These are phyloP conservation scores for Chelonus insularis DNA, from an alignment of 1,140 invertebrate genomes.

Conservation along the genomic window DNA sequence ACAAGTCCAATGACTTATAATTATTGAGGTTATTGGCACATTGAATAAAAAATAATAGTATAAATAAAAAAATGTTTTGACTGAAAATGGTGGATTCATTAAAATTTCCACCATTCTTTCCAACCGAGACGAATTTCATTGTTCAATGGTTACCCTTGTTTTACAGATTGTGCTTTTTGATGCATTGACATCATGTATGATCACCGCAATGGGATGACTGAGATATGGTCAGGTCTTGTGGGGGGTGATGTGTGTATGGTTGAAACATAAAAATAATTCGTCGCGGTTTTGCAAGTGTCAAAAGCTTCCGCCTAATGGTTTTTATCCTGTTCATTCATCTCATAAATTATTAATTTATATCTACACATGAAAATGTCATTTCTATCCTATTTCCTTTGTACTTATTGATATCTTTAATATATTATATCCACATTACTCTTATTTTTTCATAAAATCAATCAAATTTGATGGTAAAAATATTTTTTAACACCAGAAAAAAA, in stretches of 20 bases:
- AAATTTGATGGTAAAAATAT: no score
- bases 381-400: neutral
- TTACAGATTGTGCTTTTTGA: neutral
- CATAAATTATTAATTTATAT: slow-evolving; percentile 40
- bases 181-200: neutral
- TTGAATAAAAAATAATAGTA: neutral
- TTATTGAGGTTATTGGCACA: no score
- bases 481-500: no score
- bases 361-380: slow-evolving; percentile 13
- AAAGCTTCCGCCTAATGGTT: slow-evolving; percentile 50
- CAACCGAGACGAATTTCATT: slow-evolving; percentile 34
- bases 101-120: neutral
- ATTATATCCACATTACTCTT: no score
- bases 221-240: slow-evolving; percentile 39
- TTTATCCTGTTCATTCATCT: slow-evolving; percentile 29
- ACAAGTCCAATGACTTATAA: no score
- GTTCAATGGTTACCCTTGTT: slow-evolving; percentile 25
- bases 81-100: neutral
- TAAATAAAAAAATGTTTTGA: neutral
- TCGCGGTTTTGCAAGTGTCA: slow-evolving; percentile 56
- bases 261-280: slow-evolving; percentile 53
- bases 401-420: neutral
- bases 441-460: no score
- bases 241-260: slow-evolving; percentile 9
- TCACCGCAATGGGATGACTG: slow-evolving; percentile 34